Evolutionary conservation across 2,888 invertebrate species (phyloP), one percentile per base, ranked within the genome.

Genomic region (Xylota sylvarum): DNA sequence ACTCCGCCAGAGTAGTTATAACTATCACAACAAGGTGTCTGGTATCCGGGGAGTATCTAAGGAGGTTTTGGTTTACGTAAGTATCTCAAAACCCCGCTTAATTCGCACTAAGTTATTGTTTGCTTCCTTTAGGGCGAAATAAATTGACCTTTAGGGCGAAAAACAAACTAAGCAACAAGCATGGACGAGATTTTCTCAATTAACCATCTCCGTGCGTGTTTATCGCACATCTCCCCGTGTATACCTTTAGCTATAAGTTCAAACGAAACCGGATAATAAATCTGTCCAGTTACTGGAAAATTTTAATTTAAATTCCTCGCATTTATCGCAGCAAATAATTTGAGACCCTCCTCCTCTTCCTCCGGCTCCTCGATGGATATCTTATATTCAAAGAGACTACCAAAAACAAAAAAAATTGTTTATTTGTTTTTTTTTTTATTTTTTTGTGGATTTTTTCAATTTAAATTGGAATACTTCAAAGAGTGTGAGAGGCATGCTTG

Each of bases 251-350:
- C 6, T 5, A 14, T 12, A 37, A 43, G 35, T 58, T 58, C 69
- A 69, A 69, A 69, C 17, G 55, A 17, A 69, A 40, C 10, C 5
- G 55, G 19, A 58, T 40, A 55, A 40, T 69, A 69, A 69, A 69
- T 69, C 69, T 37, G 27, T 69, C 69, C 40, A 12, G 43, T 7
- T 14, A 43, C n/a, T 23, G 17, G 12, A 10, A 17, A 32, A 37
- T 37, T 19, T 23, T 35, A 14, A 58, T 58, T 35, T 19, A n/a
- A 58, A 58, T 19, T 58, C 19, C 14, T 6, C 14, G 1, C 14
- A 14, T 14, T 43, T 43, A 43, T 14, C 14, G 10, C 43, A 62
- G 30, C 43, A 30, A 58, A 46, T 62, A 43, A 62, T 46, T 46
- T 14, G 27, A 12, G 27, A 14, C 10, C n/a, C n/a, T 40, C n/a